phyloP scores from a whole-genome alignment of 2,113 vertebrate species.

The Lanius collurio region DNA sequence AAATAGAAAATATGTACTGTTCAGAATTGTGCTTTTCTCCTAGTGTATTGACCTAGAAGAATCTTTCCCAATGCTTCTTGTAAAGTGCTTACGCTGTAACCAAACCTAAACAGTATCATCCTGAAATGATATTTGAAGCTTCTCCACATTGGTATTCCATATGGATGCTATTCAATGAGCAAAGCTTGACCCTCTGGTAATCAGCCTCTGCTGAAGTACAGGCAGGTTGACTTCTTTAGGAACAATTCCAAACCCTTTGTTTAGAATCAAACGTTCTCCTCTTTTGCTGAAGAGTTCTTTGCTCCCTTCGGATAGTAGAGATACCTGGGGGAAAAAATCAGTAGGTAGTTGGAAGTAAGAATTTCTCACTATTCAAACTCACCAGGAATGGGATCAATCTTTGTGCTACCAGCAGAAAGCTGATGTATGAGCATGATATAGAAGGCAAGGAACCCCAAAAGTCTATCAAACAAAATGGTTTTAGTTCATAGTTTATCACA shows the following conservation, averaged over 20 bases:
- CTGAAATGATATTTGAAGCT: neutral
- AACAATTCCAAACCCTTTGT: neutral
- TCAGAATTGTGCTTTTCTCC: neutral
- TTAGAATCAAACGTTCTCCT: constrained; percentile 24
- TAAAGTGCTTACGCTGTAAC: neutral
- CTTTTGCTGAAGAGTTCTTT: constrained; percentile 53
- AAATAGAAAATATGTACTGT: neutral
- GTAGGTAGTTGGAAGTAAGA: neutral
- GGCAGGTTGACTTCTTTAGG: constrained; percentile 10
- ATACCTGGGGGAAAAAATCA: neutral
- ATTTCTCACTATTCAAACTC: neutral
- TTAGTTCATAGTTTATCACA: neutral
- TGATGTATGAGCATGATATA: neutral
- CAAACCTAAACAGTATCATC: neutral
- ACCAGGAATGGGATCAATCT: neutral
- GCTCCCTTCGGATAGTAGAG: constrained; percentile 24
- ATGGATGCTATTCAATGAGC: neutral
- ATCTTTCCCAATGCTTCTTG: neutral
- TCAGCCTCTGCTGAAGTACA: neutral
- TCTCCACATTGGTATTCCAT: neutral
- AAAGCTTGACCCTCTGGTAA: neutral
- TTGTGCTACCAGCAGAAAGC: neutral
- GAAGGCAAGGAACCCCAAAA: neutral
- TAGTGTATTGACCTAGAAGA: neutral
- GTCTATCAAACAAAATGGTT: neutral